Percentiles rank a stretch among this genome's conserved stretches.
Conservation (phyloP, 2,888 invertebrate genomes). For the Cheilosia grossa region DNA sequence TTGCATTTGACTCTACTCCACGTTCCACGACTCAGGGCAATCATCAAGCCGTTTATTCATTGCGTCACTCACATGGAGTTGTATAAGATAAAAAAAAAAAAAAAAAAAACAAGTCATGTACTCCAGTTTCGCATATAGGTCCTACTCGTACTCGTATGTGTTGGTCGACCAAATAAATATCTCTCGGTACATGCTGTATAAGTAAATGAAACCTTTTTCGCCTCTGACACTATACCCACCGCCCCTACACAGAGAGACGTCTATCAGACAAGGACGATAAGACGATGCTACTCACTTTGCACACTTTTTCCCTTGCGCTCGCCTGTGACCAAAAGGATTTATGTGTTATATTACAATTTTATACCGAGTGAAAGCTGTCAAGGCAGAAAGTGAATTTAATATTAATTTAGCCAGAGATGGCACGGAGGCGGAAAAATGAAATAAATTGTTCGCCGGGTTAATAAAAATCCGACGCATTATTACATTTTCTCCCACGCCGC, state of each 20-base stretch:
- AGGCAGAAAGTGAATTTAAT: conserved; percentile 68
- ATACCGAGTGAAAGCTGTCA: conserved; percentile 71
- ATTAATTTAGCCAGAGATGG: conserved; percentile 51
- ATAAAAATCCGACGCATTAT: conserved; percentile 59
- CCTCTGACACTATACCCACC: not conserved
- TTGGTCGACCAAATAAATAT: conserved; percentile 34
- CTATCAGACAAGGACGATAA: conserved; percentile 46
- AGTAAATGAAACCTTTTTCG: conserved; percentile 68
- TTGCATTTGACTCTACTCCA: conserved; percentile 6
- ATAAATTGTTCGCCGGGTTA: conserved; percentile 57
- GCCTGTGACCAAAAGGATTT: conserved; percentile 63
- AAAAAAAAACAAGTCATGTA: not conserved
- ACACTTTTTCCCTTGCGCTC: conserved; percentile 15
- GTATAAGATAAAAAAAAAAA: not conserved
- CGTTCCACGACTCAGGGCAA: conserved; percentile 25
- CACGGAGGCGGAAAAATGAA: conserved; percentile 26
- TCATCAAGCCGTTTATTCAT: conserved; percentile 51
- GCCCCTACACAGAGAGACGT: not conserved
- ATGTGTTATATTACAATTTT: conserved; percentile 65
- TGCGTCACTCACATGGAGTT: conserved; percentile 48
- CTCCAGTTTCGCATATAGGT: conserved; percentile 11
- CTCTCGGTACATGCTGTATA: conserved; percentile 44
- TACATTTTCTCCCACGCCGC: conserved; percentile 29
- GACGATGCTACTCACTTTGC: conserved; percentile 52
- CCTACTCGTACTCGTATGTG: not conserved